Conservation (phyloP, 2,113 vertebrate genomes). For the Podiceps cristatus region DNA sequence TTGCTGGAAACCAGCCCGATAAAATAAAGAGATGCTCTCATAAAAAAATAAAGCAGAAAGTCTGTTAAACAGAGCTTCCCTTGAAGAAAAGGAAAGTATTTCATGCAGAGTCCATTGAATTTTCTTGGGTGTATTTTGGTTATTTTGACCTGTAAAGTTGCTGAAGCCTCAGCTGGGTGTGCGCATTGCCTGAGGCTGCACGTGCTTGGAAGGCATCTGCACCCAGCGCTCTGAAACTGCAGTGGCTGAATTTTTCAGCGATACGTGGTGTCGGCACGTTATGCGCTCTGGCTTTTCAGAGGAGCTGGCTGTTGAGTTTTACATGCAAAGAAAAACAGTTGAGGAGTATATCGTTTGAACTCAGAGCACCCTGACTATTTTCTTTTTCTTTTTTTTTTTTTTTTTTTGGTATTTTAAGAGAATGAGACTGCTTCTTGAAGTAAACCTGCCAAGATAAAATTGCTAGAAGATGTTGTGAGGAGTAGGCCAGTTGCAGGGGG, state of each 20-base stretch:
- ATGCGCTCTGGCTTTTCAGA: background rate
- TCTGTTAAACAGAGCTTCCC: background rate
- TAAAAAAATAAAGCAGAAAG: background rate
- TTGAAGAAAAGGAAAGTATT: background rate
- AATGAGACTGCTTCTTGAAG: background rate
- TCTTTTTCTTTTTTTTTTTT: background rate
- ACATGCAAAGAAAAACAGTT: background rate
- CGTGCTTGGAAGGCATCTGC: background rate
- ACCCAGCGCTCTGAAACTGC: fast-evolving
- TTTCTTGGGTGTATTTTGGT: background rate
- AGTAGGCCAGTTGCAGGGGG: background rate
- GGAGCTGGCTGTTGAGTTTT: background rate
- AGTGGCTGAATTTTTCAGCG: background rate
- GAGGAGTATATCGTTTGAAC: background rate
- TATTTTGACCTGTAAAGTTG: background rate
- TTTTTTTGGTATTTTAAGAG: background rate
- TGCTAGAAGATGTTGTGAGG: background rate
- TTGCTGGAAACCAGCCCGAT: background rate
- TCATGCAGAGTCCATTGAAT: background rate
- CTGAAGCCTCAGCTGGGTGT: background rate
- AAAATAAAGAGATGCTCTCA: conserved; percentile 2
- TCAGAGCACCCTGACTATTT: background rate
- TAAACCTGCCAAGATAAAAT: conserved; percentile 19
- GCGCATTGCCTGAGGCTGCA: fast-evolving
- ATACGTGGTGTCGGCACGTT: fast-evolving